Evolutionary conservation across 2,888 invertebrate genomes (phyloP), one percentile per base, ranked within the genome.

Genomic region (Itoplectis maculator): DNA sequence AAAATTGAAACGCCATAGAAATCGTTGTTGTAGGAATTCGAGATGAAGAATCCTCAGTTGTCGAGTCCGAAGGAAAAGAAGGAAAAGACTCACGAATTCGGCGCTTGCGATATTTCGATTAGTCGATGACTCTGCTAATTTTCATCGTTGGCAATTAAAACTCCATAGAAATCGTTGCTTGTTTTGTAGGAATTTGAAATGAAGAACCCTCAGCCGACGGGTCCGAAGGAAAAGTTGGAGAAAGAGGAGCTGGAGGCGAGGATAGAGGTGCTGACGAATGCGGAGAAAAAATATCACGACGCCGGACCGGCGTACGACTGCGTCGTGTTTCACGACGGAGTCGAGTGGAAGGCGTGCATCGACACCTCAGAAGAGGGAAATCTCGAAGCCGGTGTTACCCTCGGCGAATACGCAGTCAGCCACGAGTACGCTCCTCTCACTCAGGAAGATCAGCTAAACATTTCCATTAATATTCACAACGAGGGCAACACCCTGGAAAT

Each of bases 241-340:
- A 97, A 97, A 90, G 99, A 99, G 91, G 98, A 99, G 90, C 93
- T 98, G 15, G 98, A 99, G 89, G 95, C 96, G 11, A 95, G 96
- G 88, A 94, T 98, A 70, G 99, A 99, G 88, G 94, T 97, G 80
- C 94, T 99, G 79, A 96, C 95, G 87, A 94, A 93, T 81, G 94
- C 96, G 65, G 99, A 99, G 85, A 99, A 99, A 92, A 97, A 98
- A 90, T 98, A 96, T 92, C 94, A 93, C 75, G 98, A 99, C 91
- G 93, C 96, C 8, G 99, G 99, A 18, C 98, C 98, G 1, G 95
- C 97, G 5, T 98, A 97, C 92, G 99, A 99, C 93, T 98, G 98
- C 93, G 95, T 99, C 69, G 95, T 99, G 37, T 99, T 98, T 93
- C 95, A 98, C 90, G 98, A 99, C 93, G 98, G 98, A n/a, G 94